phyloP scores from a whole-genome alignment of 2,888 invertebrate species.

The Scaptodrosophila latifasciaeformis region DNA sequence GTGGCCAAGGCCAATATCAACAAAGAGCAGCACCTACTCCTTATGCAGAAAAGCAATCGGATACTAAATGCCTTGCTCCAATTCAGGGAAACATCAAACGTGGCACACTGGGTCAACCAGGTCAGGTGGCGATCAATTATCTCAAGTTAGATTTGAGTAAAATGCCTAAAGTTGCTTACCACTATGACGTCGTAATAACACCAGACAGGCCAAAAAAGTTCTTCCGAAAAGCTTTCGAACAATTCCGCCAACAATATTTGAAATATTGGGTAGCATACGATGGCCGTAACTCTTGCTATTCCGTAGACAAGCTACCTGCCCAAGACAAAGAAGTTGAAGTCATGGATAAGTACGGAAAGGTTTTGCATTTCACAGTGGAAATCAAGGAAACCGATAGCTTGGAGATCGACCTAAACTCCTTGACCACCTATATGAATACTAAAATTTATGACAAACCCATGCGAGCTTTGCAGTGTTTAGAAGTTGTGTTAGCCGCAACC shows the following conservation, averaged over 20 bases:
- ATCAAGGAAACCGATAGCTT: conserved; percentile 60
- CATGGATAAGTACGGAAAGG: conserved; percentile 9
- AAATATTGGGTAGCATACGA: conserved; percentile 87
- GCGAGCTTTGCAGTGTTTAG: conserved; percentile 78
- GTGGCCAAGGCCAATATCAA: conserved; percentile 11
- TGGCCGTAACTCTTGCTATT: conserved; percentile 82
- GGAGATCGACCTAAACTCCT: conserved; percentile 52
- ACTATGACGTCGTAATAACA: conserved; percentile 87
- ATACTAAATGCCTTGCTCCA: no score
- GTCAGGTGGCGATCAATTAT: conserved; percentile 80
- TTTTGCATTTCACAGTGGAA: conserved; percentile 36
- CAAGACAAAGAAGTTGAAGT: conserved; percentile 54
- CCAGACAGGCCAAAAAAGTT: conserved; percentile 83
- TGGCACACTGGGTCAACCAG: conserved; percentile 73
- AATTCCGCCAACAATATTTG: conserved; percentile 71
- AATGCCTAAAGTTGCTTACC: conserved; percentile 77
- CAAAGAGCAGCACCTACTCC: not conserved
- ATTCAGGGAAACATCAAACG: conserved; percentile 40
- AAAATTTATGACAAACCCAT: conserved; percentile 73
- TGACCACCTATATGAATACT: conserved; percentile 64
- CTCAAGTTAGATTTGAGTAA: conserved; percentile 77
- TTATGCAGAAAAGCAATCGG: no score
- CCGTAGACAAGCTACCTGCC: conserved; percentile 39
- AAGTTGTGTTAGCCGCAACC: conserved; percentile 80
- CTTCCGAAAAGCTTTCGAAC: conserved; percentile 76